A percentile compares a stretch with the other conserved stretches of the same genome.
Evolutionary conservation across 2,888 invertebrate genomes (phyloP).

Genomic region (Alcis repandata): DNA sequence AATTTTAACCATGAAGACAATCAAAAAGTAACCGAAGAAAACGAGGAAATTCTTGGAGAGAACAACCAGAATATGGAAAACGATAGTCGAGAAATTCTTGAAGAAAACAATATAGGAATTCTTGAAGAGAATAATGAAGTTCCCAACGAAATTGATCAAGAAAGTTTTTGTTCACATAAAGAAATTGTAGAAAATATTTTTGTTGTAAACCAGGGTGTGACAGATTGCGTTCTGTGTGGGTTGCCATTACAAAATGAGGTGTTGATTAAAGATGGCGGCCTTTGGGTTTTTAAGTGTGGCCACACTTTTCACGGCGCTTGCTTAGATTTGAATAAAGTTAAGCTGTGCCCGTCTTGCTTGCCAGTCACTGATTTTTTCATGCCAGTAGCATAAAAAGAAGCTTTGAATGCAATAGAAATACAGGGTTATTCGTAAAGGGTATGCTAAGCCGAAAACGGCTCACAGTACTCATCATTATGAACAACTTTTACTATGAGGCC

Average conservation of each 20-base stretch:
- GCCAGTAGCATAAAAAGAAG: constrained; percentile 7
- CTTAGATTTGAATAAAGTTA: constrained; percentile 85
- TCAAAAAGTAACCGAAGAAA: background rate
- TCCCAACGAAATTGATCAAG: constrained; percentile 41
- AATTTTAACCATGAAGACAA: constrained; percentile 36
- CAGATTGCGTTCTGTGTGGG: constrained; percentile 86
- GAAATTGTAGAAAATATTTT: constrained; percentile 64
- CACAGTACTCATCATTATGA: too few relatives aligned
- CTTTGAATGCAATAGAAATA: too few relatives aligned
- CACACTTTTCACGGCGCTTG: constrained; percentile 88
- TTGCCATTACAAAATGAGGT: constrained; percentile 87
- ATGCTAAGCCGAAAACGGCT: too few relatives aligned
- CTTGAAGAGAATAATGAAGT: background rate
- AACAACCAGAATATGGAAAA: constrained; percentile 32
- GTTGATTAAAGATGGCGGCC: constrained; percentile 87
- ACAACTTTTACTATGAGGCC: too few relatives aligned
- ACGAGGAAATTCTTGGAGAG: constrained; percentile 18
- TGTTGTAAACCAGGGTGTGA: constrained; percentile 57
- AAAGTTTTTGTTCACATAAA: constrained; percentile 51
- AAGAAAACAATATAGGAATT: constrained; percentile 31
- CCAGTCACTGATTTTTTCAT: constrained; percentile 49
- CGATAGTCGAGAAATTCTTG: constrained; percentile 24
- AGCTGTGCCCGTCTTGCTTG: constrained; percentile 76
- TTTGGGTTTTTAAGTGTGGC: constrained; percentile 88
- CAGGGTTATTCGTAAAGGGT: too few relatives aligned